Evolutionary conservation across 2,113 vertebrate species (phyloP).

Genomic region (Herpetotheres cachinnans): DNA sequence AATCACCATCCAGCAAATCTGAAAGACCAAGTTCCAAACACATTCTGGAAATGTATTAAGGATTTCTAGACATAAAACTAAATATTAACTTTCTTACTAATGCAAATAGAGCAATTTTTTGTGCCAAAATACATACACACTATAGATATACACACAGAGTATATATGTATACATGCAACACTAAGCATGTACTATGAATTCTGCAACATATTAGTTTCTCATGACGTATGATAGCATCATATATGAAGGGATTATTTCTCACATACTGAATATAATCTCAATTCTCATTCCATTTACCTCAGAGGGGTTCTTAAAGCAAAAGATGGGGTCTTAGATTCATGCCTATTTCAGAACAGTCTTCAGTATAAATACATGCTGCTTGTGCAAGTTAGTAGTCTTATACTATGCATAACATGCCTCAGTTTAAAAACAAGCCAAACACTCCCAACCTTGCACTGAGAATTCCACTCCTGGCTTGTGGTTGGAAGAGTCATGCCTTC

Average conservation of each 20-base stretch:
- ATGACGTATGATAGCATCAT: background rate
- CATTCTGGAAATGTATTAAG: background rate
- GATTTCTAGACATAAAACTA: background rate
- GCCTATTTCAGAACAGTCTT: background rate
- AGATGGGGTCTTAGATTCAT: background rate
- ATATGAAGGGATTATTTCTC: background rate
- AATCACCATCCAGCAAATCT: background rate
- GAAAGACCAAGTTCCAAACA: background rate
- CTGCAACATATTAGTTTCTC: background rate
- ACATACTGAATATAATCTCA: background rate
- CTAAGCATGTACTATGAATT: background rate
- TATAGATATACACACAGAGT: rapidly evolving
- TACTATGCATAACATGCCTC: background rate
- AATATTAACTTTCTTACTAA: slow-evolving; percentile 31
- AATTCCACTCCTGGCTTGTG: background rate
- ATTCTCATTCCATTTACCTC: background rate
- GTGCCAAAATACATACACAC: background rate
- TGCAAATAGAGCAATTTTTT: background rate
- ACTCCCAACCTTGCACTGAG: background rate
- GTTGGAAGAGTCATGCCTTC: background rate
- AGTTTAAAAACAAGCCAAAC: background rate
- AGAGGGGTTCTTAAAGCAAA: background rate
- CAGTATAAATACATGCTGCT: background rate
- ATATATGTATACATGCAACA: background rate
- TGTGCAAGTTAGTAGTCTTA: background rate